These are phyloP conservation scores for Sarcophaga rosellei DNA, from an alignment of 2,888 invertebrate species.

Conservation along the genomic window DNA sequence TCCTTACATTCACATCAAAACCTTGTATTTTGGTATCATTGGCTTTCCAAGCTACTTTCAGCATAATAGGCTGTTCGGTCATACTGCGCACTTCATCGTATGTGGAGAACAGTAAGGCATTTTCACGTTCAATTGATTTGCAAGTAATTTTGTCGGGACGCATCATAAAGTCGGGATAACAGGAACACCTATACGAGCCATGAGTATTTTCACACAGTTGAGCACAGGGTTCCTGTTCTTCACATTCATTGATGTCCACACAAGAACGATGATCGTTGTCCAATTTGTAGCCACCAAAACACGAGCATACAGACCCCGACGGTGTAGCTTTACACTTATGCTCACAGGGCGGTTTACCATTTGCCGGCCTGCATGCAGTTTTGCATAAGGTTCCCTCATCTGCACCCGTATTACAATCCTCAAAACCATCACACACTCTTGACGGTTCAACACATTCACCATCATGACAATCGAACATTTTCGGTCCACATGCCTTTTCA, in stretches of 20 bases:
- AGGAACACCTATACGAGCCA: slow-evolving; percentile 79
- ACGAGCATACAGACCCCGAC: slow-evolving; percentile 85
- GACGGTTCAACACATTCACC: slow-evolving; percentile 86
- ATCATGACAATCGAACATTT: slow-evolving; percentile 83
- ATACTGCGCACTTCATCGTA: slow-evolving; percentile 84
- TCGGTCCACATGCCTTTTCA: slow-evolving; percentile 74
- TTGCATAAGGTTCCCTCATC: slow-evolving; percentile 87
- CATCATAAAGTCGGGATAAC: slow-evolving; percentile 78
- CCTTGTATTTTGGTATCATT: slow-evolving; percentile 82
- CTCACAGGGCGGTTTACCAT: slow-evolving; percentile 79
- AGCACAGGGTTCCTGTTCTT: slow-evolving; percentile 83
- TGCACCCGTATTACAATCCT: slow-evolving; percentile 86
- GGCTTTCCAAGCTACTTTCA: slow-evolving; percentile 80
- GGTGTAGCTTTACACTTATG: slow-evolving; percentile 86
- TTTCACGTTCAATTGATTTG: slow-evolving; percentile 84
- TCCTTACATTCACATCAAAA: slow-evolving; percentile 82
- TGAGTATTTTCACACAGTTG: slow-evolving; percentile 82
- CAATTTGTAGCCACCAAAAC: slow-evolving; percentile 84
- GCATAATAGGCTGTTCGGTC: slow-evolving; percentile 76
- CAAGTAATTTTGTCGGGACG: slow-evolving; percentile 85
- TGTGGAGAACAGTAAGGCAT: slow-evolving; percentile 83
- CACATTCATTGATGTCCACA: slow-evolving; percentile 88
- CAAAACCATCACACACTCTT: slow-evolving; percentile 85
- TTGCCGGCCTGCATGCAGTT: slow-evolving; percentile 76
- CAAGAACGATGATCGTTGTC: slow-evolving; percentile 83